Evolutionary conservation across 2,888 invertebrate species (phyloP).

Genomic region (Tenthredo distinguenda): DNA sequence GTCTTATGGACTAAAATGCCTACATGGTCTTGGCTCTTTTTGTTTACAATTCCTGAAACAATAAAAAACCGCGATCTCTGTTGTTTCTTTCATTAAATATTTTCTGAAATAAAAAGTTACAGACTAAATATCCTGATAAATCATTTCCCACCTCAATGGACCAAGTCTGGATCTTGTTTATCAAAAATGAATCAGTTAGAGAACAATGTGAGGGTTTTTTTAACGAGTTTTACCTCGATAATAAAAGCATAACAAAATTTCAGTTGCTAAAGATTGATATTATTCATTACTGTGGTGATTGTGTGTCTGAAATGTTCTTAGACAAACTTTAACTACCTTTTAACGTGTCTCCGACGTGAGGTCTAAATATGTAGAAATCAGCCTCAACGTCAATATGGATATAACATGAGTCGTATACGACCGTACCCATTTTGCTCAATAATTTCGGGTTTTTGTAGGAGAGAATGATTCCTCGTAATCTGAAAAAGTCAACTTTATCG

Average conservation of each 20-base stretch:
- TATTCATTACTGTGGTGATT: neutral
- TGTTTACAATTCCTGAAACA: conserved; percentile 82
- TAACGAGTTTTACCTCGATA: neutral
- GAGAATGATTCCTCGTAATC: conserved; percentile 84
- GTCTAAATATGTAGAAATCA: conserved; percentile 86
- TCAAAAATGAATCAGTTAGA: neutral
- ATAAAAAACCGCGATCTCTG: neutral
- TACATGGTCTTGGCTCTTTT: conserved; percentile 84
- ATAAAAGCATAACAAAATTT: too few relatives aligned
- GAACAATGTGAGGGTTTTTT: neutral
- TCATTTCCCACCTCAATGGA: neutral
- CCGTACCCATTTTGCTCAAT: conserved; percentile 81
- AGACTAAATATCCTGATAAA: neutral
- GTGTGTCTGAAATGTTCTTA: neutral
- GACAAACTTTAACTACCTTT: conserved; percentile 76
- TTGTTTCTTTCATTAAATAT: neutral
- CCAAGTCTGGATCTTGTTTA: neutral
- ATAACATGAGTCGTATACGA: conserved; percentile 83
- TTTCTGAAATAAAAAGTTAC: neutral
- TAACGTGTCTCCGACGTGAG: conserved; percentile 82
- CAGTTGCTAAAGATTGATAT: neutral
- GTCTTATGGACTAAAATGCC: conserved; percentile 85
- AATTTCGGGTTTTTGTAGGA: conserved; percentile 85
- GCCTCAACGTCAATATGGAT: conserved; percentile 85
- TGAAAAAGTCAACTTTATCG: conserved; percentile 73